Conservation (phyloP, 1,140 invertebrate genomes). For the Thrips palmi region DNA sequence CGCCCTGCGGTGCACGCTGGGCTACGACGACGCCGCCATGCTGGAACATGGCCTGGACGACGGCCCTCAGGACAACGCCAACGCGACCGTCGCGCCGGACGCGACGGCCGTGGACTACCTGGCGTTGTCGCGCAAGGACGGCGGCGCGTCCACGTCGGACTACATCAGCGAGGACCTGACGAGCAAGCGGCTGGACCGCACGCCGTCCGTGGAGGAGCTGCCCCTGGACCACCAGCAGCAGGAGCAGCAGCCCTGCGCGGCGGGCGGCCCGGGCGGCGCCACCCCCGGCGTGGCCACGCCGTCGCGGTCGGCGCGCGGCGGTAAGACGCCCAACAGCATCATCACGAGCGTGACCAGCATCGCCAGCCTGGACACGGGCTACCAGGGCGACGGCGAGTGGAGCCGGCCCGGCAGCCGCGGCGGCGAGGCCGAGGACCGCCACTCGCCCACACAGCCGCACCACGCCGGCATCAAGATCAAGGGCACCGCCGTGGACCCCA, state of each 20-base stretch:
- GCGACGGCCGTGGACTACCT: too few species aligned
- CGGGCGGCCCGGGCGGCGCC: conserved; percentile 24
- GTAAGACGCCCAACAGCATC: conserved; percentile 36
- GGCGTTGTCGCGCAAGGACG: too few species aligned
- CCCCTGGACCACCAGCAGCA: conserved; percentile 47
- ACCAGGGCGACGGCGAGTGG: conserved; percentile 68
- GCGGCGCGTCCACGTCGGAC: too few species aligned
- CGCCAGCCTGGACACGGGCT: conserved; percentile 66
- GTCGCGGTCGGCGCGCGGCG: conserved; percentile 31
- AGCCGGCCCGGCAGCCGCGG: conserved; percentile 41
- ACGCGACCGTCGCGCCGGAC: conserved; percentile 18
- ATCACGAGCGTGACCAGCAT: conserved; percentile 70
- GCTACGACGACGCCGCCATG: conserved; percentile 36
- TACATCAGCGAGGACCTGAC: too few species aligned
- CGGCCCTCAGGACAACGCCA: conserved; percentile 15
- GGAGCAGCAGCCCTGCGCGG: too few species aligned
- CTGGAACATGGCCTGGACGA: conserved; percentile 22
- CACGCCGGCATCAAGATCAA: conserved; percentile 13
- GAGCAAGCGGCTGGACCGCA: conserved; percentile 46
- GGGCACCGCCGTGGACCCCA: too few species aligned
- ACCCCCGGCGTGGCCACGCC: conserved; percentile 17
- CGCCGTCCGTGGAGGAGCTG: conserved; percentile 62
- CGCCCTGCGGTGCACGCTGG: not conserved
- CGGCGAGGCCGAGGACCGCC: conserved; percentile 18
- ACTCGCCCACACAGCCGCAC: conserved; percentile 14